Evolutionary conservation across 2,797 vertebrate species (phyloP), one percentile per base, ranked within the genome.

Genomic region (Artibeus lituratus): DNA sequence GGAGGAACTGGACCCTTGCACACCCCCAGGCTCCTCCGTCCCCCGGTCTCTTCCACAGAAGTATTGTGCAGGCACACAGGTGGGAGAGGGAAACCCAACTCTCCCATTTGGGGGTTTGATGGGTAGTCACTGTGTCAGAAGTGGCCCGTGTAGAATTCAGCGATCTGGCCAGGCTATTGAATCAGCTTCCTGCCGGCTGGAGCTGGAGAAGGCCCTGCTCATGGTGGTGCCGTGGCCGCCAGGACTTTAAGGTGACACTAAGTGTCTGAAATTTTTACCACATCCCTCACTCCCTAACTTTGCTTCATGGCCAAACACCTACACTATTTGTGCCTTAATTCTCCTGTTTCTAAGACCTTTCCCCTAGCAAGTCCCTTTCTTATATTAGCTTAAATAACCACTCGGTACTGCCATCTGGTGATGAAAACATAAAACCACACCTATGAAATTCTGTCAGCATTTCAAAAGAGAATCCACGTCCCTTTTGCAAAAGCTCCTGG

Each of bases 361-460:
- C n/a, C 10, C 11, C 1, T 5, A 16, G 10, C 3, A 11, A 85
- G 62, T 74, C 12, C 57, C 10, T 35, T 4, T 39, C 55, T 80
- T 70, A 9, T 37, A 87, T 76, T 42, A 9, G 22, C 37, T 78
- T 49, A 39, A 86, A 22, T 57, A 84, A 49, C 67, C 9, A 0
- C 77, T 49, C 0, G 44, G 14, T 49, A 29, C 73, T 94, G 84
- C 92, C 97, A 96, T 69, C 97, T 96, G 82, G 94, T 39, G 97
- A 77, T 67, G 0, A 37, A 2, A 1, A 0, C 7, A 1, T 74
- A 42, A n/a, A 96, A 86, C 16, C 55, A 90, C 85, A 78, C 3
- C 69, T 82, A 3, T 84, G 37, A 57, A 77, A 21, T 84, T 91
- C 47, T 24, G 29, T 62, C 7, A 1, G 14, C 18, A 26, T n/a